A percentile compares a stretch with the other conserved stretches of the same genome.
phyloP scores from a whole-genome alignment of 2,888 invertebrate species.

The Erannis defoliaria region DNA sequence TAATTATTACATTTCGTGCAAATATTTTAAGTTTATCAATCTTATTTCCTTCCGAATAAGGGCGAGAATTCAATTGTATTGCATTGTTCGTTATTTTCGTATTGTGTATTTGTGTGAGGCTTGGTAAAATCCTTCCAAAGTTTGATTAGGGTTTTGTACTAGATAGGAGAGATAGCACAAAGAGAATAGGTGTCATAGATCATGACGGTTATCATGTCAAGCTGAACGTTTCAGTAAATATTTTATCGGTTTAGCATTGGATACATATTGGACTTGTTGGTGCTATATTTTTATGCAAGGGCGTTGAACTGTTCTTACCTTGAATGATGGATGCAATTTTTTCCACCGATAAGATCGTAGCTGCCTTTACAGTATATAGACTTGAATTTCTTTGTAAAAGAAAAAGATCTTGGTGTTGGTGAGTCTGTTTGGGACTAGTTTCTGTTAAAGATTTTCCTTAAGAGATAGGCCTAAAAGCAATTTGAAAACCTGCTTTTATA shows the following conservation, averaged over 20 bases:
- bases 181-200: background rate
- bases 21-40: slow-evolving; percentile 20
- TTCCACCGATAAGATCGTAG: background rate
- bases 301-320: background rate
- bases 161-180: slow-evolving; percentile 10
- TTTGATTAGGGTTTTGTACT: slow-evolving; percentile 24
- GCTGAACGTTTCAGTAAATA: slow-evolving; percentile 10
- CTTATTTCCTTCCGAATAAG: slow-evolving; percentile 6
- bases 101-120: slow-evolving; percentile 27
- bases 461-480: too few species aligned
- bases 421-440: too few species aligned
- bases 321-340: background rate
- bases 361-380: background rate
- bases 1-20: slow-evolving; percentile 2
- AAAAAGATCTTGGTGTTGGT: too few species aligned
- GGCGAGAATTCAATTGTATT: slow-evolving; percentile 8
- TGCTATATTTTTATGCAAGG: background rate
- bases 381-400: too few species aligned
- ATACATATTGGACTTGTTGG: background rate
- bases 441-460: too few species aligned
- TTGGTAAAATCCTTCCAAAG: background rate
- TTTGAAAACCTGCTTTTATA: too few species aligned
- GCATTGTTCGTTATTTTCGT: slow-evolving; percentile 8
- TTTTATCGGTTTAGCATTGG: background rate
- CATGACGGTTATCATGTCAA: background rate